phyloP scores from a whole-genome alignment of 64 coral and sea anemone genomes.

The Stylophora pistillata region DNA sequence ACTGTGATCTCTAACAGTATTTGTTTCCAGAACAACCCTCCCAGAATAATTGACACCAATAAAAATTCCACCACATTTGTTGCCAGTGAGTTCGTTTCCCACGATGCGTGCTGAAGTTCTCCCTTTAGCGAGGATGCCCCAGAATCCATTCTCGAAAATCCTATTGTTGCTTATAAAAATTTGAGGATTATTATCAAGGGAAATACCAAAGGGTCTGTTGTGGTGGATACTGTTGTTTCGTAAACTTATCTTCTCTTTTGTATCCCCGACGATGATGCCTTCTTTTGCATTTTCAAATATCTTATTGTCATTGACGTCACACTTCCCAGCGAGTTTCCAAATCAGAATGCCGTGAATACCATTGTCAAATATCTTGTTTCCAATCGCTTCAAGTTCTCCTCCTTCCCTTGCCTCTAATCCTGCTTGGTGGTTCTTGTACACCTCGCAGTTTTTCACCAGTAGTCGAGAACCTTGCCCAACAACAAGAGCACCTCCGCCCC shows the following conservation, averaged over 20 bases:
- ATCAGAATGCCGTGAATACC: slow-evolving; percentile 59
- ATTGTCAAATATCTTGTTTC: slow-evolving; percentile 46
- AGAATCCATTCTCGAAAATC: slow-evolving; percentile 72
- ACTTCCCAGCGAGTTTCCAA: slow-evolving; percentile 36
- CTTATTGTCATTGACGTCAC: slow-evolving; percentile 37
- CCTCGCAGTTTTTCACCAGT: slow-evolving; percentile 11
- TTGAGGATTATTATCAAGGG: not conserved
- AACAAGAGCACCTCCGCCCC: slow-evolving; percentile 66
- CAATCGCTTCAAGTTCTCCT: slow-evolving; percentile 4
- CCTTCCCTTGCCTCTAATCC: slow-evolving; percentile 70
- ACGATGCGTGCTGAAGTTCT: slow-evolving; percentile 32
- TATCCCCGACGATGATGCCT: slow-evolving; percentile 28
- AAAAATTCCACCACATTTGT: slow-evolving; percentile 79
- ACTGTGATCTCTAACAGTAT: slow-evolving; percentile 61
- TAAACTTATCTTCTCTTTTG: not conserved
- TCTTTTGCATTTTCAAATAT: slow-evolving; percentile 70
- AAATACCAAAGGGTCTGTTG: slow-evolving; percentile 53
- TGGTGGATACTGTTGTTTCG: slow-evolving; percentile 47
- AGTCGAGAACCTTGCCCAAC: slow-evolving; percentile 36
- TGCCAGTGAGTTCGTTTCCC: slow-evolving; percentile 41
- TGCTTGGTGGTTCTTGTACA: slow-evolving; percentile 47
- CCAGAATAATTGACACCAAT: slow-evolving; percentile 68
- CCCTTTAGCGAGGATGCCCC: slow-evolving; percentile 47
- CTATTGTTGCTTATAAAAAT: slow-evolving; percentile 24
- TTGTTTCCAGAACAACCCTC: slow-evolving; percentile 31